A percentile compares a stretch with the other conserved stretches of the same genome.
phyloP scores from a whole-genome alignment of 2,888 invertebrate genomes.

The Cerceris ruficornis region DNA sequence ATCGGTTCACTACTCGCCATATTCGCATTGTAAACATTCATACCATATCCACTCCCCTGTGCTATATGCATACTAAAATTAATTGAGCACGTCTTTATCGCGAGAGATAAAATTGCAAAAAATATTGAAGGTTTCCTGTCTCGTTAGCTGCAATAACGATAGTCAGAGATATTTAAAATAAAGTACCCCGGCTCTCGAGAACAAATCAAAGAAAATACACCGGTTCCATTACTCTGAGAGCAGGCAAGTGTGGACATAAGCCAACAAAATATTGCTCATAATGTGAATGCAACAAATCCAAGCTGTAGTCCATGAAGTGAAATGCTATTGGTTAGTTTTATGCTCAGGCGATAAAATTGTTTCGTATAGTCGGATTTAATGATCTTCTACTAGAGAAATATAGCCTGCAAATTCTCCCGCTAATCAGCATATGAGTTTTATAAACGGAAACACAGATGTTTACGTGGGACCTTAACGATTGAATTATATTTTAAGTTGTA shows the following conservation, averaged over 20 bases:
- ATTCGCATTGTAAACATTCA: no score
- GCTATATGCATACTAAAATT: no score
- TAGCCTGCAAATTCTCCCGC: background rate
- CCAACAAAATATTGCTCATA: background rate
- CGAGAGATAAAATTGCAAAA: no score
- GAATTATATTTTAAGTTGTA: no score
- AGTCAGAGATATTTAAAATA: background rate
- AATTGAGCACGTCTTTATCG: no score
- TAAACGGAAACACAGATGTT: background rate
- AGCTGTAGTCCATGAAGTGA: background rate
- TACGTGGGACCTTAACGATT: no score
- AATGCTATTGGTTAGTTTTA: background rate
- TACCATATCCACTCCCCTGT: no score
- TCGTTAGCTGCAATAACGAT: no score
- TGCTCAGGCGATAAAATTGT: background rate
- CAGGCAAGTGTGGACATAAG: background rate
- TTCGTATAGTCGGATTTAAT: conserved; percentile 7
- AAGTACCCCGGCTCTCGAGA: background rate
- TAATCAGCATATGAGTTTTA: conserved; percentile 4
- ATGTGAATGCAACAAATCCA: background rate
- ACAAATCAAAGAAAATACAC: background rate
- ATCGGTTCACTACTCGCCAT: no score
- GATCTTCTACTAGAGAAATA: background rate
- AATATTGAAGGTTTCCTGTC: no score
- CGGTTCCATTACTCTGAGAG: background rate